These are phyloP conservation scores for Yponomeuta evonymella DNA, from an alignment of 2,888 invertebrate species.

Conservation along the genomic window DNA sequence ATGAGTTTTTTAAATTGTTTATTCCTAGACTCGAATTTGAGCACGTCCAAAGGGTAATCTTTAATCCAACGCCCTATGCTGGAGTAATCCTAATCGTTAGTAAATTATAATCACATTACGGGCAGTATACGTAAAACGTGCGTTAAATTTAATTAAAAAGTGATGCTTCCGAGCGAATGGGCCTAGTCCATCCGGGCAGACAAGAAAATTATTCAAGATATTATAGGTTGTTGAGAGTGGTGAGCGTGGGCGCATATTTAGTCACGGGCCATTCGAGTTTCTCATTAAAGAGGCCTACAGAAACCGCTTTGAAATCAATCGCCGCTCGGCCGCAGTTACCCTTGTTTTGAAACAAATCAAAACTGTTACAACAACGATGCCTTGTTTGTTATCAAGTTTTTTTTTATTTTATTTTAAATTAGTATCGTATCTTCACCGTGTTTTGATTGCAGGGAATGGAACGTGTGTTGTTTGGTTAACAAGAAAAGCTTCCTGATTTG, in stretches of 20 bases:
- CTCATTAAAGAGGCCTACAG: constrained; percentile 10
- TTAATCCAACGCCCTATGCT: background rate
- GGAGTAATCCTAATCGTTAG: constrained; percentile 27
- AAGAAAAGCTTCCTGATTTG: too few relatives aligned
- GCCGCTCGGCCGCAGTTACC: constrained; percentile 4
- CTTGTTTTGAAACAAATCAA: constrained; percentile 10
- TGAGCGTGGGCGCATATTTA: constrained; percentile 67
- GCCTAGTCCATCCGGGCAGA: background rate
- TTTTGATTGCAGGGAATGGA: background rate
- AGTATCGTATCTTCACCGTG: background rate
- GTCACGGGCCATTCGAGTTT: constrained; percentile 43
- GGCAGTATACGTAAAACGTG: constrained; percentile 52
- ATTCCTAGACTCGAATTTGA: background rate
- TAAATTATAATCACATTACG: constrained; percentile 58
- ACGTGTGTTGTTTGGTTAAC: background rate
- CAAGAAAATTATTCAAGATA: constrained; percentile 42
- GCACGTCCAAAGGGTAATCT: constrained; percentile 2
- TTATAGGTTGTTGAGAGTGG: constrained; percentile 42
- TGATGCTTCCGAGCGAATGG: constrained; percentile 49
- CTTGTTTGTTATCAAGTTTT: background rate
- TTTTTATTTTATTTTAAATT: background rate
- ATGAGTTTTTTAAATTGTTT: constrained; percentile 12
- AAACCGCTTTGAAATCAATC: constrained; percentile 13
- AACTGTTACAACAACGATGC: constrained; percentile 1
- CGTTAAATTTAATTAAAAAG: constrained; percentile 63